Conservation (phyloP, 2,888 invertebrate genomes). For the Lycocerus yunnanus region DNA sequence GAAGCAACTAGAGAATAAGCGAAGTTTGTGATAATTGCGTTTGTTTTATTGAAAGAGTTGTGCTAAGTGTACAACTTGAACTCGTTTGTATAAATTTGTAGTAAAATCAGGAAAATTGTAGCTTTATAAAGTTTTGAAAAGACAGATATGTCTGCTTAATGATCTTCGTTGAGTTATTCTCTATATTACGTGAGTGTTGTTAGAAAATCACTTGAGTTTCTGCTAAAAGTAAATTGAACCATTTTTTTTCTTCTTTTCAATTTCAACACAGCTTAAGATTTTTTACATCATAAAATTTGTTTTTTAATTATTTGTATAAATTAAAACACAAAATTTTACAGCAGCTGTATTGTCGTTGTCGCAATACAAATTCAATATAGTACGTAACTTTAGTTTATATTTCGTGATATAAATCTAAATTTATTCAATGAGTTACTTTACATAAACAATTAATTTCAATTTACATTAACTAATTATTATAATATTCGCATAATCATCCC, state of each 20-base stretch:
- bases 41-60: constrained; percentile 39
- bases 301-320: neutral
- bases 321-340: too few species aligned
- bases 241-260: neutral
- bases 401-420: neutral
- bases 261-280: neutral
- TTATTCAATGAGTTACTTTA: neutral
- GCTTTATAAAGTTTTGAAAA: constrained; percentile 15
- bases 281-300: neutral
- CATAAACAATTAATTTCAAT: neutral
- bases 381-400: too few species aligned
- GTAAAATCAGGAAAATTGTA: constrained; percentile 25
- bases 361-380: too few species aligned
- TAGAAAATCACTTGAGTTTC: neutral
- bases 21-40: constrained; percentile 36
- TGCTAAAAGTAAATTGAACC: neutral
- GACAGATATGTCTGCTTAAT: constrained; percentile 17
- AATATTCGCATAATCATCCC: neutral
- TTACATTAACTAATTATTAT: neutral
- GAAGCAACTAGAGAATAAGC: constrained; percentile 15
- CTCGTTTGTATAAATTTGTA: constrained; percentile 27
- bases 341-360: too few species aligned
- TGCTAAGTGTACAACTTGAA: constrained; percentile 29
- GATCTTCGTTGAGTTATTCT: constrained; percentile 7
- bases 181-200: neutral